Evolutionary conservation across 2,797 vertebrate species (phyloP).

Genomic region (Acipenser ruthenus): DNA sequence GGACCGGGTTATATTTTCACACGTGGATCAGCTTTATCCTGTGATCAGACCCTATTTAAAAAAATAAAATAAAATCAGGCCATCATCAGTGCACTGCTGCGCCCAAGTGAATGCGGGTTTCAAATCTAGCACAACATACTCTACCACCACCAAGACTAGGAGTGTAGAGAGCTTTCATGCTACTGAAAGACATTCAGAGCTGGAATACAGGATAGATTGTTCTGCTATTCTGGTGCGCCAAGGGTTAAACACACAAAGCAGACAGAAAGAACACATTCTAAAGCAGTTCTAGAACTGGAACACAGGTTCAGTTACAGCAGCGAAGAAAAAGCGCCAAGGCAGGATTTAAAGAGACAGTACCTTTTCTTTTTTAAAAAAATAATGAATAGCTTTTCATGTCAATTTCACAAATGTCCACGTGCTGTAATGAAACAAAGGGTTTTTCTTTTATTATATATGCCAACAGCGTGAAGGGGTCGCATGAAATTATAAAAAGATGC

Average conservation of each 20-base stretch:
- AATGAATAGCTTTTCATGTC: conserved; percentile 57
- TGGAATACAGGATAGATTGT: conserved; percentile 31
- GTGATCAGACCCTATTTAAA: no score
- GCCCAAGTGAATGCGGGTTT: no score
- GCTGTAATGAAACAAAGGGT: conserved; percentile 55
- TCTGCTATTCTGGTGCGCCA: conserved; percentile 60
- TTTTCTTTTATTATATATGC: conserved; percentile 32
- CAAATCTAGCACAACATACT: no score
- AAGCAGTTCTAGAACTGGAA: conserved; percentile 50
- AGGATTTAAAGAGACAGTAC: conserved; percentile 82
- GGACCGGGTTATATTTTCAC: no score
- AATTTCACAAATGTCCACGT: conserved; percentile 77
- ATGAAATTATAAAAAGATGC: not conserved
- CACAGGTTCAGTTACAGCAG: conserved; percentile 45
- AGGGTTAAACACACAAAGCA: conserved; percentile 67
- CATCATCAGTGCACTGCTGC: no score
- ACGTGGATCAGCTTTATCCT: no score
- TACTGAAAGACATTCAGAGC: no score
- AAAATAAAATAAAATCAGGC: no score
- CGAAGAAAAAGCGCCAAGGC: conserved; percentile 34
- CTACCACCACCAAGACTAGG: no score
- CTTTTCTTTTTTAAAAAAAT: conserved; percentile 44
- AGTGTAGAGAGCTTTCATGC: no score
- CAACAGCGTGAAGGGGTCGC: conserved; percentile 24
- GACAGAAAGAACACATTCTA: conserved; percentile 56